Evolutionary conservation across 2,797 vertebrate species (phyloP).

Genomic region (Pseudomugil gertrudae): DNA sequence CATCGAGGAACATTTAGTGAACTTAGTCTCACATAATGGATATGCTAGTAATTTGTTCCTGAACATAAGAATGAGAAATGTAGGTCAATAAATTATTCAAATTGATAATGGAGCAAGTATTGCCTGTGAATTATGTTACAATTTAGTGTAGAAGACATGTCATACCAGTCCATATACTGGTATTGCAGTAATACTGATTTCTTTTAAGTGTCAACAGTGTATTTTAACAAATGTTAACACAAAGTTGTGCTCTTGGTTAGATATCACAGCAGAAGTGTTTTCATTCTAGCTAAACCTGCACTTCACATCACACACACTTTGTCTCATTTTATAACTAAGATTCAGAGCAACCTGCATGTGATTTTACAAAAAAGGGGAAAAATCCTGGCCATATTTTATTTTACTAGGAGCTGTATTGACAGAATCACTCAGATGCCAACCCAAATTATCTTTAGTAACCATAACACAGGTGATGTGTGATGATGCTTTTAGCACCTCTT

Average conservation of each 20-base stretch:
- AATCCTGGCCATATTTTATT: background rate
- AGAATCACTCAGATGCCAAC: constrained; percentile 19
- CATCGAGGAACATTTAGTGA: background rate
- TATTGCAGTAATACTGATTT: background rate
- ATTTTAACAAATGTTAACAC: constrained; percentile 3
- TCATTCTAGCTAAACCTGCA: background rate
- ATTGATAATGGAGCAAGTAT: constrained; percentile 34
- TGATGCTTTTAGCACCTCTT: constrained; percentile 57
- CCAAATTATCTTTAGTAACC: constrained; percentile 23
- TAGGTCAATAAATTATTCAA: constrained; percentile 70
- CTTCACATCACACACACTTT: background rate
- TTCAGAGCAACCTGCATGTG: background rate
- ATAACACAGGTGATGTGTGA: constrained; percentile 40
- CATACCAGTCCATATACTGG: constrained; percentile 19
- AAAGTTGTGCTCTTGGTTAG: constrained; percentile 3
- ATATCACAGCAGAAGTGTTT: background rate
- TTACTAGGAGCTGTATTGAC: constrained; percentile 9
- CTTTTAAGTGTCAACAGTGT: constrained; percentile 1
- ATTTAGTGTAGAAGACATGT: constrained; percentile 8
- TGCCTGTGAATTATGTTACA: constrained; percentile 33
- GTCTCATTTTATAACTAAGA: background rate
- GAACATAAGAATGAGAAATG: constrained; percentile 34
- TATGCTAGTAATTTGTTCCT: constrained; percentile 29
- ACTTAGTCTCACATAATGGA: constrained; percentile 17
- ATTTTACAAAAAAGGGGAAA: background rate